phyloP scores from a whole-genome alignment of 2,888 invertebrate genomes.

The Dendrolimus houi region DNA sequence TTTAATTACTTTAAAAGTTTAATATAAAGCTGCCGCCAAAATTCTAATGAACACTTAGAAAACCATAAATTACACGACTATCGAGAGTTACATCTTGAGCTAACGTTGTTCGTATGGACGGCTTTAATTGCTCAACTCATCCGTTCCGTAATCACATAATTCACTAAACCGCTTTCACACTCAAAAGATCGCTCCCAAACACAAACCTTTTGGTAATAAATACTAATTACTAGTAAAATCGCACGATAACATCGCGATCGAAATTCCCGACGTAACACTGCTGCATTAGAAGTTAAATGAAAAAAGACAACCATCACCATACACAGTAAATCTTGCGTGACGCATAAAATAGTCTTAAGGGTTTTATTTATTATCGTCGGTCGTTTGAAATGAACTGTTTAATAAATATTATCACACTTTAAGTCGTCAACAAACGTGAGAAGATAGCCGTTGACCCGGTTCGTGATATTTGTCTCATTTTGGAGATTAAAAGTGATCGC shows the following conservation, averaged over 20 bases:
- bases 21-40: constrained; percentile 2
- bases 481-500: constrained; percentile 66
- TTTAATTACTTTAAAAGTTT: not conserved
- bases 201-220: constrained; percentile 58
- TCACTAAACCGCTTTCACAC: constrained; percentile 59
- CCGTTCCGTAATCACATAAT: constrained; percentile 55
- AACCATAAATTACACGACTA: constrained; percentile 54
- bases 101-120: constrained; percentile 49
- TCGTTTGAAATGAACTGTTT: constrained; percentile 66
- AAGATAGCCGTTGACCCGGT: constrained; percentile 71
- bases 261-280: constrained; percentile 54
- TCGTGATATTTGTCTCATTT: constrained; percentile 73
- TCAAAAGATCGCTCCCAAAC: constrained; percentile 37
- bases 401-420: constrained; percentile 75
- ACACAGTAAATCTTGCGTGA: constrained; percentile 69
- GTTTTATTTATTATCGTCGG: constrained; percentile 64
- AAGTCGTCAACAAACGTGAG: constrained; percentile 73
- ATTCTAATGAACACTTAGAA: constrained; percentile 34
- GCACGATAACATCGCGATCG: constrained; percentile 61
- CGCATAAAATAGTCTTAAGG: constrained; percentile 59
- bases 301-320: constrained; percentile 53
- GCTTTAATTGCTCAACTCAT: constrained; percentile 67
- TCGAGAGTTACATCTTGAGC: constrained; percentile 54
- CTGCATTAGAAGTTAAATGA: constrained; percentile 32
- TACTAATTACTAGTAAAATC: constrained; percentile 74